Conservation (phyloP, 2,888 invertebrate genomes). For the Trissolcus japonicus region DNA sequence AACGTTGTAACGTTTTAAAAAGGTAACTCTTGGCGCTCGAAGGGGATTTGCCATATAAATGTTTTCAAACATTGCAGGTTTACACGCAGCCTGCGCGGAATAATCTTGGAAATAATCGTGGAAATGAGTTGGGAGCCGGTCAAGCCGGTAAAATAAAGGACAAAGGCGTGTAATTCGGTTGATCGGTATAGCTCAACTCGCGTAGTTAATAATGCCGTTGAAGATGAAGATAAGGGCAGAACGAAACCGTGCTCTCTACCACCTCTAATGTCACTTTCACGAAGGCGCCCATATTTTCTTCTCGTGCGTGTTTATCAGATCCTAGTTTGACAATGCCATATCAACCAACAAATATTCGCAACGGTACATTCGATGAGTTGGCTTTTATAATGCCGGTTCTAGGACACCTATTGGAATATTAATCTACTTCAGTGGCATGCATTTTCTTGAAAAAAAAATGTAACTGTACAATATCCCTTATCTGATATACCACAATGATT, state of each 20-base stretch:
- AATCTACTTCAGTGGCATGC: background rate
- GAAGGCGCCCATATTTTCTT: conserved; percentile 31
- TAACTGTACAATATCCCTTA: too few relatives aligned
- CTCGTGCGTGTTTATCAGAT: conserved; percentile 7
- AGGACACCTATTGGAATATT: too few relatives aligned
- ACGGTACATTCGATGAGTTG: conserved; percentile 15
- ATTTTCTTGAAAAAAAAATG: background rate
- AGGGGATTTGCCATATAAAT: too few relatives aligned
- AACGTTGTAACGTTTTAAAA: too few relatives aligned
- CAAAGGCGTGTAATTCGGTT: conserved; percentile 33
- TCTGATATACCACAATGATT: too few relatives aligned
- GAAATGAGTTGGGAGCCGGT: conserved; percentile 33
- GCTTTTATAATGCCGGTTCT: background rate
- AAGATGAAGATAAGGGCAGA: conserved; percentile 30
- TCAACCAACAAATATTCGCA: conserved; percentile 10
- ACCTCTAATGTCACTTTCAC: conserved; percentile 41
- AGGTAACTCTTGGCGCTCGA: too few relatives aligned
- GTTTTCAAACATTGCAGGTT: too few relatives aligned
- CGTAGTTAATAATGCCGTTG: conserved; percentile 14
- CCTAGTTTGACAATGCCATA: background rate
- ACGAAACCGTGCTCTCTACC: conserved; percentile 19
- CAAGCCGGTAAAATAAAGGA: conserved; percentile 16
- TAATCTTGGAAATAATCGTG: conserved; percentile 11
- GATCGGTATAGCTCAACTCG: conserved; percentile 22
- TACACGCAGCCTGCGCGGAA: too few relatives aligned